Percentiles rank a stretch among this genome's conserved stretches.
phyloP scores from a whole-genome alignment of 1,140 invertebrate species.

The Melanaphis sacchari region DNA sequence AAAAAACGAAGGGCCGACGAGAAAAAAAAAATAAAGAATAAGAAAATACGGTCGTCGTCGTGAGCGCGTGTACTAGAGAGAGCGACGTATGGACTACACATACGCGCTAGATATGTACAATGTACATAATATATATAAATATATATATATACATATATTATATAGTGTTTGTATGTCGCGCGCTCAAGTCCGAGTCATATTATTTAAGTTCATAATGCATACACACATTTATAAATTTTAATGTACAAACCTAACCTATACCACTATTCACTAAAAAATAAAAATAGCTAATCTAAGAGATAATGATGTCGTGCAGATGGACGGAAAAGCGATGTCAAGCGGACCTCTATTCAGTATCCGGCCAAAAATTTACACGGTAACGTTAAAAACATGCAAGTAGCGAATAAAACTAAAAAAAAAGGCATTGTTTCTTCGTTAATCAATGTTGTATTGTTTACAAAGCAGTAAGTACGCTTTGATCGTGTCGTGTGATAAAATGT shows the following conservation, averaged over 20 bases:
- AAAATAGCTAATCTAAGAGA: not conserved
- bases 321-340: not conserved
- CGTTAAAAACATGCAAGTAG: not conserved
- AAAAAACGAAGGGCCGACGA: not conserved
- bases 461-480: not conserved
- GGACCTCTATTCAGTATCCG: not conserved
- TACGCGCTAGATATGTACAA: not conserved
- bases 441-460: not conserved
- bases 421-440: not conserved
- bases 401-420: not conserved
- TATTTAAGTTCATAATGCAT: not conserved
- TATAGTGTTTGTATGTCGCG: not conserved
- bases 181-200: not conserved
- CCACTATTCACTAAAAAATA: not conserved
- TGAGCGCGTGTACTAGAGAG: not conserved
- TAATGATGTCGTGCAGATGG: too few relatives aligned
- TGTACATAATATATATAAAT: not conserved
- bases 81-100: not conserved
- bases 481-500: not conserved
- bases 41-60: slow-evolving; percentile 17
- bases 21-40: not conserved
- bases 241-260: not conserved
- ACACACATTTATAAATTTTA: not conserved
- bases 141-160: not conserved
- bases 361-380: not conserved